Percentiles rank a stretch among this genome's conserved stretches.
Conservation (phyloP, 2,888 invertebrate genomes). For the Ernsta delagoae region DNA sequence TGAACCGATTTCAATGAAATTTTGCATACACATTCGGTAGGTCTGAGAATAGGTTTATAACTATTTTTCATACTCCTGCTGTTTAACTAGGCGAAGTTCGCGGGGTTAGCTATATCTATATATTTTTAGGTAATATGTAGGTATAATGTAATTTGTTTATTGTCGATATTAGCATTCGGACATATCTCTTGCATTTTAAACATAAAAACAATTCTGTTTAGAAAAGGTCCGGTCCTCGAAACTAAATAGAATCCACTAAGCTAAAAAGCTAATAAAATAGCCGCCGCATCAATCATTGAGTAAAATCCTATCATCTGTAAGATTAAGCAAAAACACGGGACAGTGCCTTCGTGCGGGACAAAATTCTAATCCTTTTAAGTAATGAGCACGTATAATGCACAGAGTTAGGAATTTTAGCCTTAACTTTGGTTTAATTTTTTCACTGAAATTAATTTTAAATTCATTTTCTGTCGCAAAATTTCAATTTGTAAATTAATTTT, state of each 20-base stretch:
- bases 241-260: constrained; percentile 20
- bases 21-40: too few species aligned
- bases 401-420: constrained; percentile 49
- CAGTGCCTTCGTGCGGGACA: constrained; percentile 60
- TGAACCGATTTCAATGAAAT: too few species aligned
- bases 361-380: constrained; percentile 83
- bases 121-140: too few species aligned
- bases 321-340: constrained; percentile 62
- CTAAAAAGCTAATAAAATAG: constrained; percentile 50
- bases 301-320: constrained; percentile 55
- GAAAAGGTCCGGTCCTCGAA: background rate
- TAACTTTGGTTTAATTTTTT: background rate
- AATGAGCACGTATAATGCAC: constrained; percentile 67
- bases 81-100: too few species aligned
- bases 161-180: too few species aligned
- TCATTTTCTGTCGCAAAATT: too few species aligned
- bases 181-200: background rate
- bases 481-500: too few species aligned
- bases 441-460: too few species aligned
- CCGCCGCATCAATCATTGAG: constrained; percentile 68
- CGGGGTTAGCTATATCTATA: too few species aligned
- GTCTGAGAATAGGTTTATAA: too few species aligned
- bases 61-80: too few species aligned
- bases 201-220: background rate
- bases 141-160: too few species aligned